phyloP scores from a whole-genome alignment of 1,140 invertebrate genomes.

The Drosophila saltans region DNA sequence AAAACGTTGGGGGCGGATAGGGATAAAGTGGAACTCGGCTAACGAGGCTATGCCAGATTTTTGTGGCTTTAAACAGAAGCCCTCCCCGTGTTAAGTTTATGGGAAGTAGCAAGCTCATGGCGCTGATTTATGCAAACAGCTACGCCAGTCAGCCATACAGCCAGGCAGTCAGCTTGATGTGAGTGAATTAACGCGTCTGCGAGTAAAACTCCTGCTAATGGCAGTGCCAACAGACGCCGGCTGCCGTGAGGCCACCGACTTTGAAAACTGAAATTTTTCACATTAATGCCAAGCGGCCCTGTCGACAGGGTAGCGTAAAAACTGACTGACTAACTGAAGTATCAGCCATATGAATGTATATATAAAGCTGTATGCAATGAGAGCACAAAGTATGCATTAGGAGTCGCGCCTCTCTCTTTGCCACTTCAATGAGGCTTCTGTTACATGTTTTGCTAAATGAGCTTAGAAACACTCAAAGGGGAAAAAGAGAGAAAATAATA shows the following conservation, averaged over 20 bases:
- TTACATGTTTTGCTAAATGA: slow-evolving; percentile 4
- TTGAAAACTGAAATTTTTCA: slow-evolving; percentile 67
- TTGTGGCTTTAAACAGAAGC: slow-evolving; percentile 65
- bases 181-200: slow-evolving; percentile 73
- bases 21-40: slow-evolving; percentile 29
- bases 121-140: slow-evolving; percentile 76
- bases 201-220: slow-evolving; percentile 66
- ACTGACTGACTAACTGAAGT: slow-evolving; percentile 24
- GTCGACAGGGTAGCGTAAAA: slow-evolving; percentile 8
- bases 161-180: slow-evolving; percentile 47
- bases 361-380: slow-evolving; percentile 14
- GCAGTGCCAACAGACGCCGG: slow-evolving; percentile 55
- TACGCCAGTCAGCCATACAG: neutral
- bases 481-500: neutral
- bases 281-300: slow-evolving; percentile 41
- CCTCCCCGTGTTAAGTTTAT: slow-evolving; percentile 41
- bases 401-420: neutral
- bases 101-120: slow-evolving; percentile 19
- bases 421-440: neutral
- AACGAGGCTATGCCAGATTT: slow-evolving; percentile 66
- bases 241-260: slow-evolving; percentile 30
- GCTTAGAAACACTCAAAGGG: neutral
- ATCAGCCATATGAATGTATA: neutral
- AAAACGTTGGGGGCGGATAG: slow-evolving; percentile 29
- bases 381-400: slow-evolving; percentile 23